Conservation (phyloP, 2,797 vertebrate species). For the Sebastes vulpes region DNA sequence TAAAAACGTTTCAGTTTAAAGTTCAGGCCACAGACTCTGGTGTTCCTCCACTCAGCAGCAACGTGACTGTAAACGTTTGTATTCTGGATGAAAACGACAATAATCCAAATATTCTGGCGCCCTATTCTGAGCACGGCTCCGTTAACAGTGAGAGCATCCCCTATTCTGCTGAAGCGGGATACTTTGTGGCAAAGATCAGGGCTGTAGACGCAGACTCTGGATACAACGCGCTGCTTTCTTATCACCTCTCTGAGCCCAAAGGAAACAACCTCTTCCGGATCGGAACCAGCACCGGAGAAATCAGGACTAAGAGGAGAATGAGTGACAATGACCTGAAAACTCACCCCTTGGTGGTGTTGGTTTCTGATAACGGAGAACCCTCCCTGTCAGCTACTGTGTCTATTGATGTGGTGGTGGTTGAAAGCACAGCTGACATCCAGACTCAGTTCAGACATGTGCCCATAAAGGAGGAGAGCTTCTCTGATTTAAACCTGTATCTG, state of each 20-base stretch:
- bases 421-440: constrained; percentile 30
- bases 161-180: constrained; percentile 75
- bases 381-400: constrained; percentile 65
- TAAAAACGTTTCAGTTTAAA: no score
- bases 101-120: constrained; percentile 69
- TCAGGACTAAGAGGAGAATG: constrained; percentile 74
- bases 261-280: constrained; percentile 72
- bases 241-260: constrained; percentile 69
- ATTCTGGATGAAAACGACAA: constrained; percentile 85
- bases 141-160: constrained; percentile 88
- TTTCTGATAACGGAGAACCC: constrained; percentile 77
- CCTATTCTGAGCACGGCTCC: constrained; percentile 87
- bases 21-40: no score
- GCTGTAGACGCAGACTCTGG: constrained; percentile 76
- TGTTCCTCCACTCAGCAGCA: constrained; percentile 60
- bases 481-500: constrained; percentile 49
- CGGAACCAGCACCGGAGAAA: constrained; percentile 71
- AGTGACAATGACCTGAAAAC: constrained; percentile 70
- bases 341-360: constrained; percentile 71
- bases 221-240: constrained; percentile 77
- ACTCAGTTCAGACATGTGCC: constrained; percentile 39
- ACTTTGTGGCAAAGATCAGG: constrained; percentile 76
- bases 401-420: constrained; percentile 61
- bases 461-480: constrained; percentile 40
- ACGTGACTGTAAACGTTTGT: constrained; percentile 87